phyloP scores from a whole-genome alignment of 35 echinoderm and acorn worm genomes.

The Apostichopus parvimensis region DNA sequence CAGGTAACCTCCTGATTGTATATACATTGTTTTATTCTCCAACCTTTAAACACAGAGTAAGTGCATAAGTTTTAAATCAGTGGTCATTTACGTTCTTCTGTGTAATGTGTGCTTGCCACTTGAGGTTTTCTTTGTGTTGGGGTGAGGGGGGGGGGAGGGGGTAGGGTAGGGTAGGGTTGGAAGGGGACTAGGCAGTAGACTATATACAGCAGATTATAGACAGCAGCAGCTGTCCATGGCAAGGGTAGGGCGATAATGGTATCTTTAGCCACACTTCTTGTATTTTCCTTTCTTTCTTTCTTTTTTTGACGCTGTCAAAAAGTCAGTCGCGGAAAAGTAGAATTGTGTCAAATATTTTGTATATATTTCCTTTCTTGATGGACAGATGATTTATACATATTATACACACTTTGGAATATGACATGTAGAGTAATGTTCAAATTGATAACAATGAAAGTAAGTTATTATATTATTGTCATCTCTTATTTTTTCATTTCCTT shows the following conservation, averaged over 20 bases:
- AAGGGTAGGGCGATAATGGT: neutral
- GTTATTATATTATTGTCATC: slow-evolving; percentile 37
- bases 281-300: neutral
- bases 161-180: too few relatives aligned
- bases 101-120: slow-evolving; percentile 23
- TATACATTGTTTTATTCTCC: too few relatives aligned
- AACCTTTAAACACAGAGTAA: too few relatives aligned
- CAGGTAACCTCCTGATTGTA: too few relatives aligned
- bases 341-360: slow-evolving; percentile 63
- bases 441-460: slow-evolving; percentile 66
- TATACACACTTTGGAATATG: slow-evolving; percentile 63
- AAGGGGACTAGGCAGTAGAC: too few relatives aligned
- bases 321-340: neutral
- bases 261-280: neutral
- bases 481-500: neutral
- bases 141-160: too few relatives aligned
- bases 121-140: too few relatives aligned
- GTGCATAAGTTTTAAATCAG: neutral
- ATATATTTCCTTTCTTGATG: slow-evolving; percentile 56
- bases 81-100: neutral
- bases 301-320: neutral
- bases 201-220: neutral
- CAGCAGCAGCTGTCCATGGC: slow-evolving; percentile 9
- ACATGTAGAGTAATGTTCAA: slow-evolving; percentile 65
- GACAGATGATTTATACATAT: slow-evolving; percentile 70